phyloP scores from a whole-genome alignment of 2,113 vertebrate genomes.

The Entomyzon cyanotis region DNA sequence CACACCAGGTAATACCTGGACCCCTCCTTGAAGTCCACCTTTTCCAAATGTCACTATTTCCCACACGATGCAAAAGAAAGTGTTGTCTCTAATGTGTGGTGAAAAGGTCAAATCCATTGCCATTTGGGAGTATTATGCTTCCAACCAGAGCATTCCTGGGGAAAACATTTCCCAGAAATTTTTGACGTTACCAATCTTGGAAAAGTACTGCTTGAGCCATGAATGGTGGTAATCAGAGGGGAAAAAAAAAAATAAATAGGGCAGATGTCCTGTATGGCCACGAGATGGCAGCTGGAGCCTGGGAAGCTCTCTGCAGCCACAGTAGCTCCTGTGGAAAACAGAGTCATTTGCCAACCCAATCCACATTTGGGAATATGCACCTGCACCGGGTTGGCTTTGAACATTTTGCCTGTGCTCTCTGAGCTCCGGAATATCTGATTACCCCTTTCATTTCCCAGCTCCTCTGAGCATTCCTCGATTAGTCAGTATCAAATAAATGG shows the following conservation, averaged over 20 bases:
- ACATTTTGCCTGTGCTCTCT: rapidly evolving
- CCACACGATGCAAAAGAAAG: not conserved
- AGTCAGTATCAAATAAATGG: slow-evolving; percentile 23
- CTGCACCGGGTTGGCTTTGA: slow-evolving; percentile 16
- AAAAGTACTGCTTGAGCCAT: not conserved
- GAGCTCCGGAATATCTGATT: not conserved
- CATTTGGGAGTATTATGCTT: not conserved
- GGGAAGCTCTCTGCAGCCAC: not conserved
- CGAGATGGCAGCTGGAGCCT: slow-evolving; percentile 60
- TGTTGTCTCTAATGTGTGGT: not conserved
- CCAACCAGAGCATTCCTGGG: not conserved
- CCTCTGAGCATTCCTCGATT: not conserved
- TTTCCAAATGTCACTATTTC: not conserved
- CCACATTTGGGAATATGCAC: slow-evolving; percentile 32
- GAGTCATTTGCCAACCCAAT: not conserved
- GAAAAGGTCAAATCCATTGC: not conserved
- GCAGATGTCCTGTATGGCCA: not conserved
- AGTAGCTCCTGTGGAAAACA: not conserved
- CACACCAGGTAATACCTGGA: not conserved
- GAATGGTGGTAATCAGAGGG: not conserved
- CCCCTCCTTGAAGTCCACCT: not conserved
- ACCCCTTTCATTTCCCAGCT: not conserved
- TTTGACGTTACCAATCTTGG: not conserved
- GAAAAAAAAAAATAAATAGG: not conserved
- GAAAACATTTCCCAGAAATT: not conserved